Evolutionary conservation across 2,888 invertebrate species (phyloP), one percentile per base, ranked within the genome.

Genomic region (Cheilosia urbana): DNA sequence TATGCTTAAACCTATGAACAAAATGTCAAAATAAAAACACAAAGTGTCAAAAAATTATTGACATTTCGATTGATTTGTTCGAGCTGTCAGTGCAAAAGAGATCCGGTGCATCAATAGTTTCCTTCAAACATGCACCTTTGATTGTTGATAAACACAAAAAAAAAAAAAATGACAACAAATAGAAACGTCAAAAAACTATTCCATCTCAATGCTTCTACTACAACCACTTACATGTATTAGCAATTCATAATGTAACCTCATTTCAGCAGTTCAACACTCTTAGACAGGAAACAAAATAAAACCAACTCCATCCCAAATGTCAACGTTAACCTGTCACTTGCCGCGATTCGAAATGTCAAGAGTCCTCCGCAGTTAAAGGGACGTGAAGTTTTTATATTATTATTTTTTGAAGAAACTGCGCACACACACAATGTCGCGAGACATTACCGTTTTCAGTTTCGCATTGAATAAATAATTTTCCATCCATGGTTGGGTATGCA

Each of bases 391-490:
- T 45, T 53, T 81, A 47, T 45, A 60, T 65, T 72, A 42, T 57
- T 65, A 49, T 37, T 73, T 69, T 76, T 51, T 58, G n/a, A 24
- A 71, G 63, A 77, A 77, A 66, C 30, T 47, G 49, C 40, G 60
- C 51, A 7, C 53, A 6, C 34, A 45, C 2, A 17, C 21, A 19
- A 37, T 75, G 19, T 68, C 53, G 62, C 65, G 45, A 81, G 49
- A 60, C 55, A 83, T 75, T 83, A 75, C 83, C 68, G 66, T 83
- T 83, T 79, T 55, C 65, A 72, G 51, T 57, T 62, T 80, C 45
- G 40, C 53, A 24, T 62, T 75, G 75, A 75, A 84, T 84, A 80
- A 84, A 80, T 80, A 80, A 80, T 84, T 75, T 57, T 17, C 73
- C 65, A 62, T 57, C 47, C 24, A 62, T 55, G 40, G 53, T 37